Percentiles rank a stretch among this genome's conserved stretches.
Conservation (phyloP, 2,797 vertebrate genomes). For the Chelonia mydas region DNA sequence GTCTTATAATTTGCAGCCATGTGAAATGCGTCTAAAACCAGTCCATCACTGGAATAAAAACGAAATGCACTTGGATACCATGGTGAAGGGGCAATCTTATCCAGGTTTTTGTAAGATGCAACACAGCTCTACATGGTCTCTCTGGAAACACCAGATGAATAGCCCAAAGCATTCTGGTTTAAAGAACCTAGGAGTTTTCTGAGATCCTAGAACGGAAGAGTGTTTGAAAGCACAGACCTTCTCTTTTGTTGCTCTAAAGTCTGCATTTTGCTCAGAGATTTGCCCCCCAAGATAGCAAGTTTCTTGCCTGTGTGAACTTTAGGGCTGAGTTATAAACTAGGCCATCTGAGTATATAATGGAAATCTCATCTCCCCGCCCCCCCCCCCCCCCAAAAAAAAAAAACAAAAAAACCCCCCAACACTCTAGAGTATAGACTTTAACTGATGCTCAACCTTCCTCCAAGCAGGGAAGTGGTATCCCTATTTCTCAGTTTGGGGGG, state of each 20-base stretch:
- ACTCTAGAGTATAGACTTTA: neutral
- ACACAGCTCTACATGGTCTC: neutral
- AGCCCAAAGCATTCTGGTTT: neutral
- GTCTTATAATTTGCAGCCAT: neutral
- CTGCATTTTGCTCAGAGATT: neutral
- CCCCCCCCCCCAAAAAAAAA: too few species aligned
- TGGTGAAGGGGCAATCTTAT: neutral
- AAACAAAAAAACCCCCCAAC: too few species aligned
- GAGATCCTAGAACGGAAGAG: neutral
- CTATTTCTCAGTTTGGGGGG: neutral
- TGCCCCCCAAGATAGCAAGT: neutral
- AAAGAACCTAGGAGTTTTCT: neutral
- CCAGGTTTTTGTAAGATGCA: neutral
- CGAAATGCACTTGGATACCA: neutral
- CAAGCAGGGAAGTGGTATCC: neutral
- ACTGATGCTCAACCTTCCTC: accelerated
- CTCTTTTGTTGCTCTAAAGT: neutral
- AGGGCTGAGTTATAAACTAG: neutral
- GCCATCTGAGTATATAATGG: neutral
- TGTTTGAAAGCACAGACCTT: neutral
- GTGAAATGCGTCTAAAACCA: neutral
- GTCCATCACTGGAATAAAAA: neutral
- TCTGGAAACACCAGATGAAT: neutral
- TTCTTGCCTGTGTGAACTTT: neutral
- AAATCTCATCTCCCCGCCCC: neutral